Base-by-base conservation (phyloP, 2,113 vertebrate genomes). In the Cygnus atratus region DNA sequence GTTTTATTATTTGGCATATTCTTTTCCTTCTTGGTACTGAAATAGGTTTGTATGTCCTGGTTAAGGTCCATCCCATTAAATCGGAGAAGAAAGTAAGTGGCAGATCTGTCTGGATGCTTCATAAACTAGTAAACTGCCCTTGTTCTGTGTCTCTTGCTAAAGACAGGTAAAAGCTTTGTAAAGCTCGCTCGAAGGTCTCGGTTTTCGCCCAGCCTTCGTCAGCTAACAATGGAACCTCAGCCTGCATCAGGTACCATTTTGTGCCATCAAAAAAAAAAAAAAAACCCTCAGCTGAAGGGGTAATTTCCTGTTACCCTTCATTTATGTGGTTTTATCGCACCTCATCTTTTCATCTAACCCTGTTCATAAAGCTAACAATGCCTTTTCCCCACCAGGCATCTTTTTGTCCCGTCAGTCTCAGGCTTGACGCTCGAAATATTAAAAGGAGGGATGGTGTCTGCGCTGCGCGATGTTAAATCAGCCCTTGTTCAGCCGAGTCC, bases 291-390 rank as follows among this genome's bases (percentile, higher is more conserved):
- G 31, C 48, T 90, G 66, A 28, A 87, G 33, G 54, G 68, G 19
- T 61, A 87, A 94, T 96, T 93, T 96, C 72, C 90, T 88, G 35
- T 29, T 81, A 44, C 50, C 21, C 22, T 78, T 90, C 48, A 43
- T 65, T 82, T 83, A 8, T 18, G 13, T 65, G 22, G 14, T 48
- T 78, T 86, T 55, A 61, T 44, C 65, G 17, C 28, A 70, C n/a
- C 50, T 89, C 66, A 58, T 88, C 70, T 88, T 75, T 81, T 93
- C 75, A 43, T 90, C 79, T 88, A 76, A 71, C 67, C 35, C 57
- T 84, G 3, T 81, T 86, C 48, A 61, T 81, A 87, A 88, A 90
- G 46, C 17, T 35, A 67, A 70, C 70, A 72, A 16, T 87, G 28
- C 54, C 22, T 87, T 65, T 78, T 75, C 21, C 35, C 41, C 29